These are phyloP conservation scores for Manis pentadactyla DNA, from an alignment of 2,797 vertebrate species.

Conservation along the genomic window DNA sequence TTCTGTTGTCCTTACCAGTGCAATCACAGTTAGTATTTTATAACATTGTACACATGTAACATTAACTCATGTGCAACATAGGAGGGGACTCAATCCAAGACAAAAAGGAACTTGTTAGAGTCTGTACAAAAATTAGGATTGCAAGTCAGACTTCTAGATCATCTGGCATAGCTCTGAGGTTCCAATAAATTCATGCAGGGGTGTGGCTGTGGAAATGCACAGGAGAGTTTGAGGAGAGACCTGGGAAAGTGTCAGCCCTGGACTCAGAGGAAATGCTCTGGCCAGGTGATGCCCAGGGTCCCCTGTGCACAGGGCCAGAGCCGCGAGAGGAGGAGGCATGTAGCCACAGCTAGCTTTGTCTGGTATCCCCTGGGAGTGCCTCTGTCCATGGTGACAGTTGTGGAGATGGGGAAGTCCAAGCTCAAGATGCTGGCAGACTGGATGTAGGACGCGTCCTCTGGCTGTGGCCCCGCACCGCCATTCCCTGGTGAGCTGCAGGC, in stretches of 20 bases:
- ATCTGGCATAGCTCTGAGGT: fast-evolving
- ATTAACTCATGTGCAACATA: fast-evolving
- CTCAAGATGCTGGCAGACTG: too few relatives aligned
- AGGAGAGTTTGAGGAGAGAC: neutral
- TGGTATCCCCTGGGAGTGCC: neutral
- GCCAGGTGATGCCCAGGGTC: too few relatives aligned
- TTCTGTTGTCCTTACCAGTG: fast-evolving
- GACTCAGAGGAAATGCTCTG: too few relatives aligned
- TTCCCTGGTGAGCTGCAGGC: too few relatives aligned
- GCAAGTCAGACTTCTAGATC: neutral
- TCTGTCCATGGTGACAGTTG: too few relatives aligned
- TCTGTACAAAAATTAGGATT: neutral
- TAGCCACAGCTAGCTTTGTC: fast-evolving
- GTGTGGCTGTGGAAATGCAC: neutral
- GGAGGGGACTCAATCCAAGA: neutral
- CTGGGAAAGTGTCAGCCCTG: fast-evolving
- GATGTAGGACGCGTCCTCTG: too few relatives aligned
- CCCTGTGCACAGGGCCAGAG: fast-evolving
- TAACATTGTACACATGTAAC: too few relatives aligned
- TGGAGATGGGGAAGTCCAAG: too few relatives aligned
- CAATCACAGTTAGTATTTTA: fast-evolving
- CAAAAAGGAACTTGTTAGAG: too few relatives aligned
- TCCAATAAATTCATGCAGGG: neutral
- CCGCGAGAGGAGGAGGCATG: fast-evolving
- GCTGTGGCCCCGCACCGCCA: too few relatives aligned